Conservation (phyloP, 53 echinoderm and acorn worm species). For the Holothuria scabra region DNA sequence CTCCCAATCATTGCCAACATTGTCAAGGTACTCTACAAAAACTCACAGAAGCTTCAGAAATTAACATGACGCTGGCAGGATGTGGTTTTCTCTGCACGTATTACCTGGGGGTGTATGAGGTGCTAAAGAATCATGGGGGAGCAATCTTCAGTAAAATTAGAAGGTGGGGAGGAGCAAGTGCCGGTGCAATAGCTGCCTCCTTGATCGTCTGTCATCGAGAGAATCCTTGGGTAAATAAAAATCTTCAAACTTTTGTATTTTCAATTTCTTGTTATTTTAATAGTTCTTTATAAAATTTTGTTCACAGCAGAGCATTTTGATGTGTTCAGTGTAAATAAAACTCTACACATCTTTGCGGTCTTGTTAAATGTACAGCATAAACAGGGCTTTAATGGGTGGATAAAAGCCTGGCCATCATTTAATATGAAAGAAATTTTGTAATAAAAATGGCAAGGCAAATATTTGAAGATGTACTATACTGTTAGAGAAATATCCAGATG, state of each 20-base stretch:
- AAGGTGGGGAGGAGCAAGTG: constrained; percentile 76
- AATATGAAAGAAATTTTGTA: no score
- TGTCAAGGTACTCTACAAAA: constrained; percentile 20
- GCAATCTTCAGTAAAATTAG: constrained; percentile 57
- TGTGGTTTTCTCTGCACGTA: constrained; percentile 78
- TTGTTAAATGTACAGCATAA: no score
- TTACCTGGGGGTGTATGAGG: constrained; percentile 69
- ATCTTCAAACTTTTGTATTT: not conserved
- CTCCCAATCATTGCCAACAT: constrained; percentile 1
- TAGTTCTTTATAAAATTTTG: no score
- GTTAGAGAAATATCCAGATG: no score
- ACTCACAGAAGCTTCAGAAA: constrained; percentile 32
- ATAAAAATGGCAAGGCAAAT: no score
- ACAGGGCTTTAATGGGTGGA: no score
- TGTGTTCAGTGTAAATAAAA: no score
- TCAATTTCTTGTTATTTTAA: no score
- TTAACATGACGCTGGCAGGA: constrained; percentile 72
- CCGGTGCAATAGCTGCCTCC: constrained; percentile 72
- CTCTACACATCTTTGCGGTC: no score
- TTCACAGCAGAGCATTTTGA: no score
- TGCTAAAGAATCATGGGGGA: constrained; percentile 58
- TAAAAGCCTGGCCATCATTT: no score
- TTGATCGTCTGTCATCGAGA: constrained; percentile 63
- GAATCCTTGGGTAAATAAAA: constrained; percentile 66
- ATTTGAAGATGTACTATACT: no score